phyloP scores from a whole-genome alignment of 2,888 invertebrate species.

The Eristalis pertinax region DNA sequence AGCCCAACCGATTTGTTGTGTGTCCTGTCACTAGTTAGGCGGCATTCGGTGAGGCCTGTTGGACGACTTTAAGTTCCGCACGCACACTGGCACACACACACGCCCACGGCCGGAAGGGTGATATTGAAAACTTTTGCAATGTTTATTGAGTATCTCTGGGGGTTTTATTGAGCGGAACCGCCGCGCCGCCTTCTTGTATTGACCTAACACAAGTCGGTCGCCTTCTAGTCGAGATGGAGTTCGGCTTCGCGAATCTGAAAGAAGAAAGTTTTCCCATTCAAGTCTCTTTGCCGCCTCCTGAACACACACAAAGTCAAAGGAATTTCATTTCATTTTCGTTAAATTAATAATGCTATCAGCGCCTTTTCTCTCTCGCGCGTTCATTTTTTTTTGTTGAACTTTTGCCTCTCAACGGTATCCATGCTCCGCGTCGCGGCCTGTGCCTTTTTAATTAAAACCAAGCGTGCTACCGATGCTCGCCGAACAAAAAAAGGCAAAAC shows the following conservation, averaged over 20 bases:
- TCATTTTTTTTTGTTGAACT: constrained; percentile 47
- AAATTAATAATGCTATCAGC: constrained; percentile 70
- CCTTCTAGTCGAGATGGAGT: no score
- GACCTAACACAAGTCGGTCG: constrained; percentile 52
- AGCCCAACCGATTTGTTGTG: constrained; percentile 26
- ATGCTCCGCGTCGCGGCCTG: constrained; percentile 4
- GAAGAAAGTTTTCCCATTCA: constrained; percentile 39
- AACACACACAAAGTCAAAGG: constrained; percentile 60
- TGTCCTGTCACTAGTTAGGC: constrained; percentile 4
- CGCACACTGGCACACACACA: neutral
- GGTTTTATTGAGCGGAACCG: constrained; percentile 65
- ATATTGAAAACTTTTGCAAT: constrained; percentile 67
- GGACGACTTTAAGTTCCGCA: neutral
- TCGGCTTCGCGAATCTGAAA: constrained; percentile 34
- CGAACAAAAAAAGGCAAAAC: neutral
- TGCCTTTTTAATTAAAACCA: constrained; percentile 65
- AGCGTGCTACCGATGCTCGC: neutral
- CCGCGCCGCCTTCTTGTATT: constrained; percentile 47
- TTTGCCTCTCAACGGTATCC: constrained; percentile 8
- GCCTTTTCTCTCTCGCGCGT: constrained; percentile 51
- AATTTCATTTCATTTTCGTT: constrained; percentile 66
- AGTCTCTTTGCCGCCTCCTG: constrained; percentile 38
- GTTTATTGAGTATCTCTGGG: constrained; percentile 61
- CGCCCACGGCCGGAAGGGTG: neutral
- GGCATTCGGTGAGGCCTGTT: no score